Evolutionary conservation across 2,797 vertebrate genomes (phyloP), one percentile per base, ranked within the genome.

Genomic region (Aphelocoma californica): DNA sequence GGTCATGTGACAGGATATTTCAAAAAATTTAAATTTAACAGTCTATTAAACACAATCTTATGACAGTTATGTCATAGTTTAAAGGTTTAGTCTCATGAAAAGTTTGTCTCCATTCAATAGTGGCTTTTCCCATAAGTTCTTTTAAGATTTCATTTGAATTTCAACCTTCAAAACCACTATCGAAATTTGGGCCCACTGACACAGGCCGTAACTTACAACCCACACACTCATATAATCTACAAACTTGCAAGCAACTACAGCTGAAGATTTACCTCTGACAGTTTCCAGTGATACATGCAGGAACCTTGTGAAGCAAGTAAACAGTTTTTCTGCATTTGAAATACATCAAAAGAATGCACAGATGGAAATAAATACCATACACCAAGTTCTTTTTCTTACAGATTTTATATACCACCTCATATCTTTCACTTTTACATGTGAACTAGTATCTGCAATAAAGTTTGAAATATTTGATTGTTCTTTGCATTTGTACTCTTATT

Each of bases 401-500:
- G 60, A 95, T 89, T 85, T 95, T 93, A 94, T 82, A 85, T 72
- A 93, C 18, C 73, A 85, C n/a, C 66, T 93, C 10, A 2, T 34
- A 56, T 60, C 32, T 97, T 88, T 83, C 12, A 83, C 93, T 85
- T 91, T 92, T 88, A 93, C 85, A 93, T 28, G 66, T 85, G 91
- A 96, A 82, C 64, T 89, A 71, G 48, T 79, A 88, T 91, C 70
- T 91, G 80, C 48, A 94, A 73, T 73, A 91, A 91, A 85, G 32
- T 53, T 96, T 86, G 84, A 92, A 84, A 92, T 47, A 93, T 58
- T 85, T 93, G 64, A 93, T 75, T 81, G 80, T 89, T 97, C 78
- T 92, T 85, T 56, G 47, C 90, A 88, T 86, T 64, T 93, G 44
- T 57, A 95, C 58, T 92, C 56, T 82, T 77, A 95, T 78, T 42